These are phyloP conservation scores for Phengaris arion DNA, from an alignment of 2,888 invertebrate genomes.

Conservation along the genomic window DNA sequence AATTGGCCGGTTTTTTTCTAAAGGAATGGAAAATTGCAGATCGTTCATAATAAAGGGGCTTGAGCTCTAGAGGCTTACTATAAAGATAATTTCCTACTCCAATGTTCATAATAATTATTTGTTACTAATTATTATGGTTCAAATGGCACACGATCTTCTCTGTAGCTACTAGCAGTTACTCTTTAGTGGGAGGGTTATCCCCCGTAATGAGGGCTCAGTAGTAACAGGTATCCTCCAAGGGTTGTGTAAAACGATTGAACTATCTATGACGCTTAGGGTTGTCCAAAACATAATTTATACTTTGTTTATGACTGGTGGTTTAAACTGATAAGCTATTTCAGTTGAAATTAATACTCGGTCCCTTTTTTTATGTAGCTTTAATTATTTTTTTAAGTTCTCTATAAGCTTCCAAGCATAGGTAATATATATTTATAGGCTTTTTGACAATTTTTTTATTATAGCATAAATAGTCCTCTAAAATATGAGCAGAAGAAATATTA, in stretches of 20 bases:
- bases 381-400: too few species aligned
- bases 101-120: background rate
- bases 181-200: slow-evolving; percentile 27
- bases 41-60: background rate
- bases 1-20: too few species aligned
- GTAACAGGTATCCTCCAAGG: slow-evolving; percentile 42
- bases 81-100: background rate
- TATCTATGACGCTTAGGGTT: slow-evolving; percentile 38
- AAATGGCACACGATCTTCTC: slow-evolving; percentile 2
- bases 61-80: background rate
- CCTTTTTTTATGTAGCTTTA: background rate
- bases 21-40: background rate
- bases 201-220: slow-evolving; percentile 36
- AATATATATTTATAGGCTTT: too few species aligned
- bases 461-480: too few species aligned
- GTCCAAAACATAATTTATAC: slow-evolving; percentile 18
- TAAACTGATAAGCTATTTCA: background rate
- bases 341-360: background rate
- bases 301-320: too few species aligned
- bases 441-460: too few species aligned
- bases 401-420: too few species aligned
- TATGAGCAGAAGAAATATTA: too few species aligned
- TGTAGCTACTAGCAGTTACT: slow-evolving; percentile 9
- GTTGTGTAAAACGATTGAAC: slow-evolving; percentile 40
- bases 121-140: background rate